These are phyloP conservation scores for Bombus superbus DNA, from an alignment of 1,140 invertebrate genomes.

Conservation along the genomic window DNA sequence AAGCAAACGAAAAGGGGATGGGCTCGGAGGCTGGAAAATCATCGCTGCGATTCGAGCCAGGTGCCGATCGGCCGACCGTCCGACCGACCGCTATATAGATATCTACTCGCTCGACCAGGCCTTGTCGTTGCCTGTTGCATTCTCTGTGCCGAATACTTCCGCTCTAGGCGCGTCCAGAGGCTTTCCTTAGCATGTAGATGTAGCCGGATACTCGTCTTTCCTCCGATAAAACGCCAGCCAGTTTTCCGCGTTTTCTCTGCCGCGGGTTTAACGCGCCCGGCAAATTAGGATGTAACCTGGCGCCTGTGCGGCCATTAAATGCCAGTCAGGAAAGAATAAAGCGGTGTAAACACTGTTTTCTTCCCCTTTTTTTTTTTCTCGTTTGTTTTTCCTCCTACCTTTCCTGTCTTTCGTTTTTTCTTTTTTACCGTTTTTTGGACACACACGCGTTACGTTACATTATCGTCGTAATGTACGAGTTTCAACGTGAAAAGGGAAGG, in stretches of 20 bases:
- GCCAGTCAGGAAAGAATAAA: not conserved
- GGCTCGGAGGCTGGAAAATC: constrained; percentile 59
- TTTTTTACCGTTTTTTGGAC: not conserved
- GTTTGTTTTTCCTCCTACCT: not conserved
- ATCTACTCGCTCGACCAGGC: constrained; percentile 36
- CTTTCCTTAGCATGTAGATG: constrained; percentile 32
- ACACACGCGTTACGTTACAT: constrained; percentile 3
- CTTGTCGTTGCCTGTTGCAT: constrained; percentile 60
- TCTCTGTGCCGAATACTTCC: constrained; percentile 38
- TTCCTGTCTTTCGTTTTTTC: not conserved
- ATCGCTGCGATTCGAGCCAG: constrained; percentile 65
- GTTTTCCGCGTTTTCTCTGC: not conserved
- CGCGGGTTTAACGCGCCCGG: not conserved
- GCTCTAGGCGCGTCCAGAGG: constrained; percentile 15
- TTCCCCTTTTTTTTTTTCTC: not conserved
- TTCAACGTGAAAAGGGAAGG: too few relatives aligned
- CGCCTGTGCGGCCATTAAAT: not conserved
- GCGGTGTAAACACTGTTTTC: not conserved
- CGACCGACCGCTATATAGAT: constrained; percentile 37
- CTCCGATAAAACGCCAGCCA: not conserved
- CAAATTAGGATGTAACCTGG: constrained; percentile 33
- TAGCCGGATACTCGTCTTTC: constrained; percentile 1
- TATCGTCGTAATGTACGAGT: constrained; percentile 9
- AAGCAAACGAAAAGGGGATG: constrained; percentile 56
- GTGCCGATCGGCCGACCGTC: constrained; percentile 61